A percentile compares a stretch with the other conserved stretches of the same genome.
Evolutionary conservation across 2,888 invertebrate species (phyloP).

Genomic region (Hemicrepidius hirtus): DNA sequence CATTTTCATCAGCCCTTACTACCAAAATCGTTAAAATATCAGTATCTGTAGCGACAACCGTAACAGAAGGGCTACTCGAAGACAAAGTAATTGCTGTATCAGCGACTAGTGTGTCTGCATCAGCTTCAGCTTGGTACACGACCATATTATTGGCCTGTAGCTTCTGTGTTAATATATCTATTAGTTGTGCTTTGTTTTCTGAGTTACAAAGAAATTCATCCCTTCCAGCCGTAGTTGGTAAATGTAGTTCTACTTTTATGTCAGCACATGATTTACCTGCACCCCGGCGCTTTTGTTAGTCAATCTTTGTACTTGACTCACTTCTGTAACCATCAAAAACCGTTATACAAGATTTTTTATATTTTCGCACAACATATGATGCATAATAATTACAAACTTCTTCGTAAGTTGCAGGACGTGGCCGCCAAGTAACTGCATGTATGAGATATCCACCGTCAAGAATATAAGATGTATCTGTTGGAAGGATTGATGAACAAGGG

Average conservation of each 20-base stretch:
- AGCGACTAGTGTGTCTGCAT: constrained; percentile 30
- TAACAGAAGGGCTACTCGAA: constrained; percentile 21
- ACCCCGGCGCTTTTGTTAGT: constrained; percentile 26
- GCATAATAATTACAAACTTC: constrained; percentile 20
- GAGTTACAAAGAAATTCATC: constrained; percentile 21
- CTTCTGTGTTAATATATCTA: constrained; percentile 29
- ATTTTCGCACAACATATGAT: constrained; percentile 24
- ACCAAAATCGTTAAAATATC: constrained; percentile 27
- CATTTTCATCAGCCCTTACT: constrained; percentile 14
- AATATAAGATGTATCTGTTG: constrained; percentile 13
- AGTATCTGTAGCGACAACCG: constrained; percentile 29
- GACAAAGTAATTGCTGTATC: constrained; percentile 27
- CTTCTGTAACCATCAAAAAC: constrained; percentile 31
- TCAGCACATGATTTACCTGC: constrained; percentile 35
- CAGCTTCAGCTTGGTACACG: constrained; percentile 31
- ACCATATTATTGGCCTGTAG: constrained; percentile 18
- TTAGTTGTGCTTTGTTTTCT: constrained; percentile 25
- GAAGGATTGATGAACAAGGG: constrained; percentile 9
- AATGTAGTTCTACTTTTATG: constrained; percentile 27
- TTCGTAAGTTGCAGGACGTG: constrained; percentile 25
- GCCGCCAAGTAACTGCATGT: constrained; percentile 25
- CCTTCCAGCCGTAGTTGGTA: constrained; percentile 24
- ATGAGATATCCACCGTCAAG: constrained; percentile 28
- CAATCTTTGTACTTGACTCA: constrained; percentile 25
- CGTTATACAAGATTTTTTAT: constrained; percentile 11